Evolutionary conservation across 2,797 vertebrate genomes (phyloP).

Genomic region (Erpetoichthys calabaricus): DNA sequence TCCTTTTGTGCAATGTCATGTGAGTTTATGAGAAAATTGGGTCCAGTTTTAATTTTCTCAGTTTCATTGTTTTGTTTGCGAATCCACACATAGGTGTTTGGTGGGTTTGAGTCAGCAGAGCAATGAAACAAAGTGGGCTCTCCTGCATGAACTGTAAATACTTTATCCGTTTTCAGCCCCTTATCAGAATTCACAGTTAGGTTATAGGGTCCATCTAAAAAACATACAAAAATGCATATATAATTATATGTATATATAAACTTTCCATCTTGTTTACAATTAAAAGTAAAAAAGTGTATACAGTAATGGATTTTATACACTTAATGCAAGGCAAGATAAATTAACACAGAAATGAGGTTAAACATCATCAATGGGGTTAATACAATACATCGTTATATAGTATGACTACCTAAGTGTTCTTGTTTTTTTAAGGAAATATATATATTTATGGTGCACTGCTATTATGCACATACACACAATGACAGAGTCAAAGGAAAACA

Average conservation of each 20-base stretch:
- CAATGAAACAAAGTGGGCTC: constrained; percentile 78
- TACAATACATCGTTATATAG: too few species aligned
- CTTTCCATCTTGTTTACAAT: not conserved
- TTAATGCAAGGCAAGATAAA: too few species aligned
- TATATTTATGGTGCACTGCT: too few species aligned
- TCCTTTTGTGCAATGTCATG: constrained; percentile 57
- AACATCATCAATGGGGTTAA: too few species aligned
- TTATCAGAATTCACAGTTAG: constrained; percentile 77
- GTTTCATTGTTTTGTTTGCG: constrained; percentile 60
- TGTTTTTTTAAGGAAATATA: too few species aligned
- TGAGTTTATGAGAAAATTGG: constrained; percentile 60
- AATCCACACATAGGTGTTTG: constrained; percentile 83
- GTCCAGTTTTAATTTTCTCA: constrained; percentile 64
- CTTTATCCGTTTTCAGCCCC: constrained; percentile 64
- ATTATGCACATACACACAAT: too few species aligned
- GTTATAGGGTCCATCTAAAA: constrained; percentile 85
- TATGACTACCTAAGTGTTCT: too few species aligned
- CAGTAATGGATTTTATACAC: too few species aligned
- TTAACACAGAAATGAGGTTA: too few species aligned
- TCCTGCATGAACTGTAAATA: constrained; percentile 78
- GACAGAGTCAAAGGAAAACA: too few species aligned
- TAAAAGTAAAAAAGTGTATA: too few species aligned
- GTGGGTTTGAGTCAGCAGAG: constrained; percentile 86
- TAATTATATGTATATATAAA: not conserved
- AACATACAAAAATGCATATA: constrained; percentile 6